Conservation (phyloP, 2,888 invertebrate species). For the Archaeoteleia sp. region DNA sequence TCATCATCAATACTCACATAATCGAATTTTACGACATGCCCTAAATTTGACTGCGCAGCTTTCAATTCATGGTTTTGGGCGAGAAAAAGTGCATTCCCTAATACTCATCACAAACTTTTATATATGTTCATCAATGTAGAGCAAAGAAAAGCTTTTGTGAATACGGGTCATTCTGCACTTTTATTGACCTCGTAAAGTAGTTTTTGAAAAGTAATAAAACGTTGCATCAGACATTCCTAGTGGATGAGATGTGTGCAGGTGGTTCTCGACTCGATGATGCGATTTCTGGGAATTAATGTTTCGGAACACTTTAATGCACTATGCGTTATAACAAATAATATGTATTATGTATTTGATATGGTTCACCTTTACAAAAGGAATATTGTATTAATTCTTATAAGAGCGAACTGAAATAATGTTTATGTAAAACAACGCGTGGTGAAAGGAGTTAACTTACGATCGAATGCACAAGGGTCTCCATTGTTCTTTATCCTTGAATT, state of each 20-base stretch:
- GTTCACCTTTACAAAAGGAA: conserved; percentile 20
- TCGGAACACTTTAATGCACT: conserved; percentile 28
- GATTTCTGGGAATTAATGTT: conserved; percentile 17
- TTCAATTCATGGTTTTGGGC: conserved; percentile 17
- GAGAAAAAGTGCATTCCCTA: conserved; percentile 15
- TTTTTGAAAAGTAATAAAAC: conserved; percentile 35
- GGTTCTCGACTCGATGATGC: conserved; percentile 8
- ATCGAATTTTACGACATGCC: conserved; percentile 26
- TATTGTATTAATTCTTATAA: conserved; percentile 33
- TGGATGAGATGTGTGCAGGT: conserved; percentile 33
- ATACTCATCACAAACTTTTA: conserved; percentile 34
- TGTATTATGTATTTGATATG: conserved; percentile 22
- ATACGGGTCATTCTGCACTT: conserved; percentile 21
- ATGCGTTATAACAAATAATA: conserved; percentile 9
- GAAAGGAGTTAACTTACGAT: conserved; percentile 35
- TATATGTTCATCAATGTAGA: conserved; percentile 15
- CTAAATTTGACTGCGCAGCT: conserved; percentile 15
- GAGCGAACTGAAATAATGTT: conserved; percentile 23
- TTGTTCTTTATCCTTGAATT: conserved; percentile 45
- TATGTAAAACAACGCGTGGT: conserved; percentile 32
- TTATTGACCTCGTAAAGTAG: conserved; percentile 47
- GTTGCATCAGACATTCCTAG: conserved; percentile 3
- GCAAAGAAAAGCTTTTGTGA: conserved; percentile 14
- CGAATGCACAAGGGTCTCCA: conserved; percentile 29
- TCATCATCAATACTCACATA: conserved; percentile 32